Percentiles rank a stretch among this genome's conserved stretches.
Evolutionary conservation across 2,888 invertebrate genomes (phyloP).

Genomic region (Trachelus iudaicus): DNA sequence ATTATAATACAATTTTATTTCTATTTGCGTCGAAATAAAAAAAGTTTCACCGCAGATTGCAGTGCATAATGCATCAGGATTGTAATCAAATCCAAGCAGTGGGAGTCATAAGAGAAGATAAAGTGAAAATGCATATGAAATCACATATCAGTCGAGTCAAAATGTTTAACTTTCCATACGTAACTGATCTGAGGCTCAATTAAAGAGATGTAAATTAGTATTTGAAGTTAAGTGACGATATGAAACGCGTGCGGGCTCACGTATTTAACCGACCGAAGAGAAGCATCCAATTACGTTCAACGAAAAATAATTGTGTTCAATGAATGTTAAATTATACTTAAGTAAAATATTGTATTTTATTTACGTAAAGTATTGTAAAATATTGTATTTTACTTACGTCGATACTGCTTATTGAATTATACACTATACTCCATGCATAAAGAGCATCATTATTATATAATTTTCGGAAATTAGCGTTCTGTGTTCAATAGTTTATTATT

Average conservation of each 20-base stretch:
- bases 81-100: not conserved
- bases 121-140: not conserved
- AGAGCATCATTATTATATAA: not conserved
- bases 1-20: not conserved
- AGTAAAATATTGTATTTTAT: not conserved
- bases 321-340: slow-evolving; percentile 1
- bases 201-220: too few species aligned
- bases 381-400: not conserved
- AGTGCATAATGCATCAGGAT: not conserved
- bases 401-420: not conserved
- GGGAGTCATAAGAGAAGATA: not conserved
- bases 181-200: too few species aligned
- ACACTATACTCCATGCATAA: not conserved
- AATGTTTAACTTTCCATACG: not conserved
- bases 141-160: not conserved
- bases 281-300: slow-evolving; percentile 2
- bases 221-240: too few species aligned
- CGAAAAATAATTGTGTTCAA: slow-evolving; percentile 11
- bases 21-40: not conserved
- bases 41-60: not conserved
- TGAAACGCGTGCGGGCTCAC: not conserved
- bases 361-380: not conserved
- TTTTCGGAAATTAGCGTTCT: not conserved
- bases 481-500: not conserved
- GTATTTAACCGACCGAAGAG: not conserved